phyloP scores from a whole-genome alignment of 1,140 invertebrate genomes.

The Zaprionus gabonicus region DNA sequence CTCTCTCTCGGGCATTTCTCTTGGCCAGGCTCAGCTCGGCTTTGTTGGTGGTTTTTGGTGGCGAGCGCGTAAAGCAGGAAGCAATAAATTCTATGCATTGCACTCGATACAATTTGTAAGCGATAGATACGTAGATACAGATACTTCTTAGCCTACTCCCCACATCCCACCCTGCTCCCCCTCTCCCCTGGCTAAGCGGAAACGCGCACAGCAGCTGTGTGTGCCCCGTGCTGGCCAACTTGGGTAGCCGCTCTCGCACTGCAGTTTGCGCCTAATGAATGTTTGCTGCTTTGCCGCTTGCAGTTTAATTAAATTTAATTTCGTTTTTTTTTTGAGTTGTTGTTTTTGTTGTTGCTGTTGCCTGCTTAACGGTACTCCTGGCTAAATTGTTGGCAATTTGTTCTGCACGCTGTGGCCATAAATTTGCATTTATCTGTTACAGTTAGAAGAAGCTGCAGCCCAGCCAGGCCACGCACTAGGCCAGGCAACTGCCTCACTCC shows the following conservation, averaged over 20 bases:
- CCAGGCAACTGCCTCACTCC: not conserved
- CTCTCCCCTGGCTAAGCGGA: slow-evolving; percentile 42
- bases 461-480: not conserved
- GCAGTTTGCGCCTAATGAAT: slow-evolving; percentile 58
- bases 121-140: slow-evolving; percentile 61
- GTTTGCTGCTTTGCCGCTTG: slow-evolving; percentile 37
- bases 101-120: slow-evolving; percentile 77
- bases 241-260: not conserved
- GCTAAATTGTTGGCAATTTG: slow-evolving; percentile 78
- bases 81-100: slow-evolving; percentile 82
- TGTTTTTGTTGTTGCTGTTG: slow-evolving; percentile 3
- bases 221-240: slow-evolving; percentile 14
- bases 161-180: not conserved
- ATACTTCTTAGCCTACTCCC: slow-evolving; percentile 31
- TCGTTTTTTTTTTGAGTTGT: slow-evolving; percentile 6
- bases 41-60: slow-evolving; percentile 48
- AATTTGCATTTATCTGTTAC: slow-evolving; percentile 77
- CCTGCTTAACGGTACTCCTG: slow-evolving; percentile 65
- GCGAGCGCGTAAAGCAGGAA: slow-evolving; percentile 65
- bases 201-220: slow-evolving; percentile 59
- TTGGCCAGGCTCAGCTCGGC: slow-evolving; percentile 7
- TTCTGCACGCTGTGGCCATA: slow-evolving; percentile 57
- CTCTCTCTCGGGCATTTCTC: not conserved
- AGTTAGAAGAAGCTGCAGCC: slow-evolving; percentile 54
- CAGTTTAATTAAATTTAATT: slow-evolving; percentile 67